phyloP scores from a whole-genome alignment of 2,888 invertebrate genomes.

The Kuschelorhynchus macadamiae region DNA sequence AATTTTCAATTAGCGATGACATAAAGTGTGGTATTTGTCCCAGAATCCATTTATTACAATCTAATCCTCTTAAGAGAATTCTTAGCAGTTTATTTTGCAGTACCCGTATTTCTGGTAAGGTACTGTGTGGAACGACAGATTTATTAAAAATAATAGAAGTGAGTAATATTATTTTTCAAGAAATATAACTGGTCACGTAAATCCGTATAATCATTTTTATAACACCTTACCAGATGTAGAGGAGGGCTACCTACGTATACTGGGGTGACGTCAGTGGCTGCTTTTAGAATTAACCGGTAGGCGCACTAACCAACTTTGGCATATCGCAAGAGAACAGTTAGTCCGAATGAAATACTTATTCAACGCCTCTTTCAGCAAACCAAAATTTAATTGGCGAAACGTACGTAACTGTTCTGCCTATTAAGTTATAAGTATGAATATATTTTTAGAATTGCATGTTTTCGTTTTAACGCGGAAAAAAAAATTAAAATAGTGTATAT shows the following conservation, averaged over 20 bases:
- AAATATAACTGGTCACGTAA: constrained; percentile 17
- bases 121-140: too few species aligned
- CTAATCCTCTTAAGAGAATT: too few species aligned
- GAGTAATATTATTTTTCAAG: constrained; percentile 14
- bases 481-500: background rate
- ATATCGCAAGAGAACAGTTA: constrained; percentile 39
- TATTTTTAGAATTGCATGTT: background rate
- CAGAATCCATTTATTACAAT: too few species aligned
- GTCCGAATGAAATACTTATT: constrained; percentile 30
- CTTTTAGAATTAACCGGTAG: constrained; percentile 39
- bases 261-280: constrained; percentile 36
- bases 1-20: too few species aligned
- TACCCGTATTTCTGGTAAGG: too few species aligned
- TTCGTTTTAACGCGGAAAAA: background rate
- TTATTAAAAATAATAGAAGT: background rate
- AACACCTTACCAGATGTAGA: constrained; percentile 38
- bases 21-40: too few species aligned
- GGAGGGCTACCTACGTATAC: constrained; percentile 30
- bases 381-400: constrained; percentile 37
- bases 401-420: background rate
- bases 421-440: background rate
- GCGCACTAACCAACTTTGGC: constrained; percentile 40
- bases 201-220: constrained; percentile 24
- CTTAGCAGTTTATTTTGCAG: too few species aligned
- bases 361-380: constrained; percentile 37